Evolutionary conservation across 2,888 invertebrate genomes (phyloP), one percentile per base, ranked within the genome.

Genomic region (Schrankia costaestrigalis): DNA sequence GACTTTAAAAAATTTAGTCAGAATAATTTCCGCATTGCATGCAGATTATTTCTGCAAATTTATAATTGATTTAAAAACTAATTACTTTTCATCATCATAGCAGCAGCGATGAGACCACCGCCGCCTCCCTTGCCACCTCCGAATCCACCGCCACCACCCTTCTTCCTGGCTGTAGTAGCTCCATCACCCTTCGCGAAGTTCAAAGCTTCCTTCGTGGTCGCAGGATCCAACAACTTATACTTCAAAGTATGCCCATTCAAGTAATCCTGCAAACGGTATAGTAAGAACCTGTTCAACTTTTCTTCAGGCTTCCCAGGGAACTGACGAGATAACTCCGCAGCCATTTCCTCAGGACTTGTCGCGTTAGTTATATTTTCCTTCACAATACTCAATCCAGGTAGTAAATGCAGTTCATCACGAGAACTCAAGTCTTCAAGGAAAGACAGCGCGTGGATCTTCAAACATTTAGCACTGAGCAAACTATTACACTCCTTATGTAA

Each of bases 251-350:
- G 94, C 0, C 92, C 92, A 69, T 92, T 93, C 11, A 95, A 76
- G 49, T 94, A 93, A 47, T 90, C 91, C 23, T 92, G 91, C 7
- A 95, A 71, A 11, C 86, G 74, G 46, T 92, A 92, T 33, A 94
- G 57, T 10, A 95, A 84, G 57, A 92, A 94, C 2, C 92, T 91
- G 61, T 95, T 94, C 7, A 95, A 71, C 11, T 94, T 91, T 35
- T 93, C 93, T 42, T 93, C 93, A 0, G 93, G 91, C 64, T 94
- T 94, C 26, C 93, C 92, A 0, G 95, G 94, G 60, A 93, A 94
- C 53, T 93, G 93, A 18, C 93, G 88, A 0, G 94, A 93, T 0
- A 95, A 71, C 59, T 94, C 94, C 41, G 81, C 91, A 41, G 82
- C 91, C 31, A 93, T 89, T 43, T 93, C 89, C 41, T 92, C 92